Evolutionary conservation across 2,888 invertebrate genomes (phyloP).

Genomic region (Lamellibrachia columna): DNA sequence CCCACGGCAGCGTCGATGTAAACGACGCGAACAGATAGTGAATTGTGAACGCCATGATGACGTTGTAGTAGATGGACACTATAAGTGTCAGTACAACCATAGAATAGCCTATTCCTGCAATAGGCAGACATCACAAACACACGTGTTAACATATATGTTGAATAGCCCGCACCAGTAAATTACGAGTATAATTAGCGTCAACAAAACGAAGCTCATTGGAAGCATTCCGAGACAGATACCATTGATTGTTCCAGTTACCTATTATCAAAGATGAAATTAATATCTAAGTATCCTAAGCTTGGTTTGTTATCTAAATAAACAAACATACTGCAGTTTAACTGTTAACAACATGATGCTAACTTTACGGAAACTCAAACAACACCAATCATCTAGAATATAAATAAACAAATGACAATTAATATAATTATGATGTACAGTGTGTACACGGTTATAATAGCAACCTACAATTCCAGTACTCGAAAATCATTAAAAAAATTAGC

Average conservation of each 20-base stretch:
- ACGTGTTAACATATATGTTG: not conserved
- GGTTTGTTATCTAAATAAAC: not conserved
- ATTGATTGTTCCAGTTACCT: not conserved
- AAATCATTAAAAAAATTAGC: not conserved
- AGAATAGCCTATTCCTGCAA: conserved; percentile 37
- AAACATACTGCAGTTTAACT: no score
- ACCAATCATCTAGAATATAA: not conserved
- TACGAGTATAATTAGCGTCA: not conserved
- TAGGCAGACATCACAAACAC: not conserved
- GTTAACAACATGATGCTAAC: not conserved
- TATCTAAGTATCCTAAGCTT: not conserved
- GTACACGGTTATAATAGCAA: not conserved
- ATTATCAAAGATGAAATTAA: not conserved
- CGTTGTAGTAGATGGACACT: conserved; percentile 39
- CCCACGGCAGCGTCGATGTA: conserved; percentile 39
- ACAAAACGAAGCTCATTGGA: not conserved
- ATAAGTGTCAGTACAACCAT: conserved; percentile 33
- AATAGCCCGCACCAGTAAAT: no score
- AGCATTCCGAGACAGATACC: not conserved
- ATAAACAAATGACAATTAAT: not conserved
- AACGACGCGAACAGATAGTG: conserved; percentile 40
- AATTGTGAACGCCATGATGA: conserved; percentile 36
- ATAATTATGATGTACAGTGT: not conserved
- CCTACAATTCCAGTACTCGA: not conserved
- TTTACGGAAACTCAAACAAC: not conserved